These are phyloP conservation scores for Noctuana brunneofusca DNA, from an alignment of 2,888 invertebrate species.

Conservation along the genomic window DNA sequence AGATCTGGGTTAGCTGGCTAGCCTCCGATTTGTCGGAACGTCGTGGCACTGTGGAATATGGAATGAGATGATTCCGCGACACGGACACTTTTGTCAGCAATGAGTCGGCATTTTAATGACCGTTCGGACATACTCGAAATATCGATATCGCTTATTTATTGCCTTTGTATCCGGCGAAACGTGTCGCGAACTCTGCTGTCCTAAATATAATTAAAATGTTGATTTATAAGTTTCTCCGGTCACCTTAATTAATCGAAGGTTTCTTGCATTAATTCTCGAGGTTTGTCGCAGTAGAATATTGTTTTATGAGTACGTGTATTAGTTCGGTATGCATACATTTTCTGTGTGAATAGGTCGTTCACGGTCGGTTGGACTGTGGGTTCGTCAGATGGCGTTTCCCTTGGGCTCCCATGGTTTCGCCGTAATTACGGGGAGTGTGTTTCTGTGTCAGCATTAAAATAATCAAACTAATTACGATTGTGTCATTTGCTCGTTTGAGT, in stretches of 20 bases:
- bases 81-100: slow-evolving; percentile 57
- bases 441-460: slow-evolving; percentile 66
- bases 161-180: slow-evolving; percentile 59
- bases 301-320: neutral
- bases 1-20: slow-evolving; percentile 40
- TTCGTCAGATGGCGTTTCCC: slow-evolving; percentile 63
- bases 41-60: slow-evolving; percentile 54
- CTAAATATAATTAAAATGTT: slow-evolving; percentile 40
- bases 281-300: neutral
- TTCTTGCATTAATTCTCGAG: slow-evolving; percentile 30
- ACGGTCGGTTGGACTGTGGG: slow-evolving; percentile 39
- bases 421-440: slow-evolving; percentile 66
- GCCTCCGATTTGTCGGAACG: slow-evolving; percentile 52
- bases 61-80: slow-evolving; percentile 62
- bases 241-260: slow-evolving; percentile 47
- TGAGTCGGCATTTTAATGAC: slow-evolving; percentile 72
- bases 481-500: slow-evolving; percentile 10
- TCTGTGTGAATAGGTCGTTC: slow-evolving; percentile 55
- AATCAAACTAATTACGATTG: slow-evolving; percentile 32
- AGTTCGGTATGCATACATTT: slow-evolving; percentile 45
- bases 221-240: slow-evolving; percentile 45
- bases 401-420: slow-evolving; percentile 54
- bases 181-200: slow-evolving; percentile 48
- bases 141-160: slow-evolving; percentile 70
- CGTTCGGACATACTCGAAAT: slow-evolving; percentile 66